Base-by-base conservation (phyloP, 2,113 vertebrate species). In the Microcebus lehilahytsara region DNA sequence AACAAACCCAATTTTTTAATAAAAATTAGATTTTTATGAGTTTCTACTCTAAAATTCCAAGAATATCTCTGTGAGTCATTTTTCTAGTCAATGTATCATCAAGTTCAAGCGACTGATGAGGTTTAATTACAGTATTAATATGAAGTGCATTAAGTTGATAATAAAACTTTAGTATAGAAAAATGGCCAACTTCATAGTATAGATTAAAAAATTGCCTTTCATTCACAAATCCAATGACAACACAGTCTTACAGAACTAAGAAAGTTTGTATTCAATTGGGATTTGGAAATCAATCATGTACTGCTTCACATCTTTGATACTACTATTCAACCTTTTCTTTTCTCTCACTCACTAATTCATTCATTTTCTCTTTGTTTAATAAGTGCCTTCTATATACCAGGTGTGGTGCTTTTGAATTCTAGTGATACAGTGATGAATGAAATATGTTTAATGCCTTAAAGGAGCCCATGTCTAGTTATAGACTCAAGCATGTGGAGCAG, bases 221-320 rank as follows among this genome's bases (percentile, higher is more conserved):
- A 34, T 86, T 91, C 40, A 88, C 81, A 90, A 96, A 89, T 83
- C 14, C 51, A 81, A 32, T 80, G 80, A 71, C 25, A 89, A 30
- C 51, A 83, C 42, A 93, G 20, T 83, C 17, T 78, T 90, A 77
- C 0, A 91, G 32, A 96, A 81, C 27, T 77, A 93, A 87, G 62
- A 58, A 94, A 66, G 20, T 75, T 79, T 84, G 17, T 78, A 78
- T 95, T 95, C 72, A 77, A 16, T 60, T 75, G 49, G 9, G 42
- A 87, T 92, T 85, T 96, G 75, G 56, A 95, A 85, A 91, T 85
- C 37, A 89, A 60, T 93, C 13, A 64, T 67, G 25, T 84, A 85
- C 12, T 74, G 2, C 46, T 91, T 97, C 77, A 75, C 9, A 90
- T 75, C 20, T 87, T 92, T 92, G 25, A 92, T 92, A 89, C 2